These are phyloP conservation scores for Petrocephalus zakoni DNA, from an alignment of 2,113 vertebrate species.

Conservation along the genomic window DNA sequence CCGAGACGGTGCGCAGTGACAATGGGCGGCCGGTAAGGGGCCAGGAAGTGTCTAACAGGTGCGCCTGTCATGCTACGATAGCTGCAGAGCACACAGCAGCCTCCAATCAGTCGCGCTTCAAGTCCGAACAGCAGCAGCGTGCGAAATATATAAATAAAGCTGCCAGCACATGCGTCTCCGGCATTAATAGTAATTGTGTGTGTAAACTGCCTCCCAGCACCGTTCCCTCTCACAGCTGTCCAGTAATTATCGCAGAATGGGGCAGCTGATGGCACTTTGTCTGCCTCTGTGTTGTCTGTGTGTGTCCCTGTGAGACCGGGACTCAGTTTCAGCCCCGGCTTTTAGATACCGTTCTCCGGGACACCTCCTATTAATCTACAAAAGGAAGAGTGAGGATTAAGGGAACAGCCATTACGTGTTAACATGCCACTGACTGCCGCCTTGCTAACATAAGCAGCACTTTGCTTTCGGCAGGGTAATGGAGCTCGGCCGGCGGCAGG, in stretches of 20 bases:
- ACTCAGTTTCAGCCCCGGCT: background rate
- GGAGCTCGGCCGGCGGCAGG: background rate
- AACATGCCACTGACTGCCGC: background rate
- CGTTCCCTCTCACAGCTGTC: constrained; percentile 61
- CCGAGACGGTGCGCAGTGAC: background rate
- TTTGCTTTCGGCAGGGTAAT: background rate
- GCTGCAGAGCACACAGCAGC: constrained; percentile 37
- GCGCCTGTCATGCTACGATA: constrained; percentile 61
- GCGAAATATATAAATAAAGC: constrained; percentile 47
- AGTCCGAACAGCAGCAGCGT: constrained; percentile 45
- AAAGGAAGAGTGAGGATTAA: background rate
- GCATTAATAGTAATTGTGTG: constrained; percentile 72
- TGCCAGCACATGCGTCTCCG: constrained; percentile 56
- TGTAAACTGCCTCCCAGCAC: constrained; percentile 65
- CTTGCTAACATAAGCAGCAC: background rate
- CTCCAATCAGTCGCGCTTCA: constrained; percentile 64
- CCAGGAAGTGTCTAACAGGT: constrained; percentile 54
- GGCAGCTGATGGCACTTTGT: constrained; percentile 48
- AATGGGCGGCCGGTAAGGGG: background rate
- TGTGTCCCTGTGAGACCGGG: background rate
- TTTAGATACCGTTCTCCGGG: background rate
- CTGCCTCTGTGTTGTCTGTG: constrained; percentile 32
- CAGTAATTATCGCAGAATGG: constrained; percentile 50
- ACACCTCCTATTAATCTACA: background rate
- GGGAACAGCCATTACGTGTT: background rate